Conservation (phyloP, 2,113 vertebrate genomes). For the Peromyscus maniculatus region DNA sequence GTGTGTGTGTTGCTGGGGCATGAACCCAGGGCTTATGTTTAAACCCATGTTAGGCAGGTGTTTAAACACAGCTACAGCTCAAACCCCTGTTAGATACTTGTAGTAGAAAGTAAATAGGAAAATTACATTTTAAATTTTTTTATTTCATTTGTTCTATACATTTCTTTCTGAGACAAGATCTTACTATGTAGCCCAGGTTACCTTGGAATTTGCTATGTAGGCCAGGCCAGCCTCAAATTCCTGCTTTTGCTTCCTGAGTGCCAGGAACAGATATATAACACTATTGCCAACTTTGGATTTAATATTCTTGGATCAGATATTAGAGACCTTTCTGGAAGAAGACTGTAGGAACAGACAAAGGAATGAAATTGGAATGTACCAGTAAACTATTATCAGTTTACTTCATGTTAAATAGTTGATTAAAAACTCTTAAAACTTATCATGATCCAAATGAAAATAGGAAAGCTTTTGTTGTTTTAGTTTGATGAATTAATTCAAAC, state of each 20-base stretch:
- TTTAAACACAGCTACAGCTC: background rate
- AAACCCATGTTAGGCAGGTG: background rate
- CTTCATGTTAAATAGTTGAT: background rate
- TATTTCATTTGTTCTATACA: background rate
- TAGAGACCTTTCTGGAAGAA: background rate
- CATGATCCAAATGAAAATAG: constrained; percentile 10
- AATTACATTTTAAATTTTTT: background rate
- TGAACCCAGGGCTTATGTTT: background rate
- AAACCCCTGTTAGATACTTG: background rate
- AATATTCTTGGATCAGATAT: background rate
- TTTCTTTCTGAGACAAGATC: background rate
- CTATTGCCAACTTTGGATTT: background rate
- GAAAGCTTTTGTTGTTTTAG: background rate
- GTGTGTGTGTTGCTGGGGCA: no score
- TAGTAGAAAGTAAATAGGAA: constrained; percentile 23
- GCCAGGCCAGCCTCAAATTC: background rate
- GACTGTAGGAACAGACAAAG: background rate
- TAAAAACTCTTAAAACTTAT: background rate
- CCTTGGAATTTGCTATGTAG: background rate
- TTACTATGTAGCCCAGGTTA: background rate
- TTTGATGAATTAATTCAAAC: constrained; percentile 44
- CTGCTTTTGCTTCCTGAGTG: background rate
- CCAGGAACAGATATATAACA: background rate
- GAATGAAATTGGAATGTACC: background rate
- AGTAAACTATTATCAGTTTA: background rate